These are phyloP conservation scores for Aquatica leii DNA, from an alignment of 2,888 invertebrate genomes.

Conservation along the genomic window DNA sequence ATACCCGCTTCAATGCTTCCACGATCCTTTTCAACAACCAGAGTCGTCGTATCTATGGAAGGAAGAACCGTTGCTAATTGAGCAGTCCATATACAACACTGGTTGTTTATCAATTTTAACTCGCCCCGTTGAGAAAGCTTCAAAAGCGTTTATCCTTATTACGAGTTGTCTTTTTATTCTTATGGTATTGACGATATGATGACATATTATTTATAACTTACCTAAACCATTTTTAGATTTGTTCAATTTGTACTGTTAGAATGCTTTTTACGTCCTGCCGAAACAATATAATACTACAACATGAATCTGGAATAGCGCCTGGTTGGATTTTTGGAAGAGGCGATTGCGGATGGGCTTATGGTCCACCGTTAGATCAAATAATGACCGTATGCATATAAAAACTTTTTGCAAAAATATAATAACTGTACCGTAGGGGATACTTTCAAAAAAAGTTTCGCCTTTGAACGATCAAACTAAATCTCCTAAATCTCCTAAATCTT, in stretches of 20 bases:
- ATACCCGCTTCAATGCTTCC: constrained; percentile 68
- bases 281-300: constrained; percentile 64
- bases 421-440: not conserved
- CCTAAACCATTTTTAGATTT: constrained; percentile 52
- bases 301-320: constrained; percentile 61
- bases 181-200: constrained; percentile 46
- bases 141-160: constrained; percentile 48
- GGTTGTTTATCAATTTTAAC: constrained; percentile 56
- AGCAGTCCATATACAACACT: constrained; percentile 55
- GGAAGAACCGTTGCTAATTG: constrained; percentile 52
- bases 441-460: not conserved
- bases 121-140: constrained; percentile 50
- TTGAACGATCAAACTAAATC: constrained; percentile 6
- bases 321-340: constrained; percentile 61
- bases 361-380: constrained; percentile 14
- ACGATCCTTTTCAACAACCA: constrained; percentile 67
- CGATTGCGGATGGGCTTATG: constrained; percentile 45
- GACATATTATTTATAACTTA: not conserved
- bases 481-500: too few relatives aligned
- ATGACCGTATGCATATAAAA: too few relatives aligned
- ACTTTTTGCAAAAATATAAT: too few relatives aligned
- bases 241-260: constrained; percentile 64
- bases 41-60: constrained; percentile 54
- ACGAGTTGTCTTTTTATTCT: constrained; percentile 45
- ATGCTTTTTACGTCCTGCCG: constrained; percentile 65